Conservation (phyloP, 2,797 vertebrate species). For the Thripadectes ignobilis region DNA sequence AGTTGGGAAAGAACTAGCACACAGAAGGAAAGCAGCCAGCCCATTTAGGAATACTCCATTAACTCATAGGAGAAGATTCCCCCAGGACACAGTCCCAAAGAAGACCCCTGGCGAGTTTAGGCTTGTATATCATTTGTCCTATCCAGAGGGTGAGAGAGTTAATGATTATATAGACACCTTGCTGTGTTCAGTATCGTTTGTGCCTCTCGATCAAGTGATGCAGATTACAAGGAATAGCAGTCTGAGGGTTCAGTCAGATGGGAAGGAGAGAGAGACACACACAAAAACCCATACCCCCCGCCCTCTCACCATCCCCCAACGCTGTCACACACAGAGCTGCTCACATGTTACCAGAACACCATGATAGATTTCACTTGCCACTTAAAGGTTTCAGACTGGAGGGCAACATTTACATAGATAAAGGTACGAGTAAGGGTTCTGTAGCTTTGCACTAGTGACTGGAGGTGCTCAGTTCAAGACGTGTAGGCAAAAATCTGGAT, state of each 20-base stretch:
- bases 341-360: conserved; percentile 45
- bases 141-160: conserved; percentile 67
- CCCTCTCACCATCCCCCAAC: background rate
- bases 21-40: conserved; percentile 54
- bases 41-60: conserved; percentile 66
- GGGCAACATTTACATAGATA: conserved; percentile 64
- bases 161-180: conserved; percentile 71
- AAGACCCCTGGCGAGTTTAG: conserved; percentile 63
- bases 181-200: conserved; percentile 56
- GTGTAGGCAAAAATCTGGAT: conserved; percentile 28
- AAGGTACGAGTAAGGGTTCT: conserved; percentile 1
- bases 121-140: conserved; percentile 67
- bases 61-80: conserved; percentile 64
- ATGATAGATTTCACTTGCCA: conserved; percentile 60
- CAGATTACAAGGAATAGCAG: conserved; percentile 68
- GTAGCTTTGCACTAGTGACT: conserved; percentile 40
- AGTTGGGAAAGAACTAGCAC: conserved; percentile 54
- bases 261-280: background rate
- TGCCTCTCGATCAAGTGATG: conserved; percentile 68
- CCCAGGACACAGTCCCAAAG: conserved; percentile 65
- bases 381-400: conserved; percentile 34
- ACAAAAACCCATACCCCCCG: background rate
- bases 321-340: conserved; percentile 1
- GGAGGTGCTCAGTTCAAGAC: conserved; percentile 1
- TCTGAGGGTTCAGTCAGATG: conserved; percentile 49